phyloP scores from a whole-genome alignment of 2,797 vertebrate genomes.

The Distichodus sexfasciatus region DNA sequence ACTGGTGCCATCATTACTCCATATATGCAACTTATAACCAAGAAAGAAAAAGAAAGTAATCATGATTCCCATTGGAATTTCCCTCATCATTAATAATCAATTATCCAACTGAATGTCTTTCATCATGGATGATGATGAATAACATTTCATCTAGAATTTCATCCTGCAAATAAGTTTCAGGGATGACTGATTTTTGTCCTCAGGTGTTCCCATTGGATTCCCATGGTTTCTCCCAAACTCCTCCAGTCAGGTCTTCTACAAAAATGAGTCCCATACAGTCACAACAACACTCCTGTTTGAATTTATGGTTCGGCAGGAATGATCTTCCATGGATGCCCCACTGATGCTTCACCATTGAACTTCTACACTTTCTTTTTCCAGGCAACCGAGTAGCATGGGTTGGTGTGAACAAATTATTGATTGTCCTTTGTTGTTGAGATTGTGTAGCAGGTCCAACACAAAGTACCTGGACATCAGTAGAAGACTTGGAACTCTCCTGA shows the following conservation, averaged over 20 bases:
- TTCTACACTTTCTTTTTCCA: slow-evolving; percentile 44
- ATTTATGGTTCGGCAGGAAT: slow-evolving; percentile 18
- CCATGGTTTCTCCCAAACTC: slow-evolving; percentile 70
- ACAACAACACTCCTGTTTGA: slow-evolving; percentile 3
- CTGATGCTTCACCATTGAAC: not conserved
- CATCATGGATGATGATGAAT: too few species aligned
- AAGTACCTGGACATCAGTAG: slow-evolving; percentile 52
- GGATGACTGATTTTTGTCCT: slow-evolving; percentile 18
- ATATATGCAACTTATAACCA: too few species aligned
- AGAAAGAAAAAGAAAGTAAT: too few species aligned
- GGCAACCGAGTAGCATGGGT: slow-evolving; percentile 31
- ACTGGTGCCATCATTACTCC: too few species aligned
- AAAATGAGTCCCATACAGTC: slow-evolving; percentile 65
- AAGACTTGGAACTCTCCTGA: slow-evolving; percentile 64
- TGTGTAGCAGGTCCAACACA: slow-evolving; percentile 28
- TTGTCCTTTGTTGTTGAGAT: slow-evolving; percentile 31
- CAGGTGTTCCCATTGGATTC: slow-evolving; percentile 63
- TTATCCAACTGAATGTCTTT: too few species aligned
- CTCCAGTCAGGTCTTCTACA: slow-evolving; percentile 73
- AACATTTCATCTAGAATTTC: too few species aligned
- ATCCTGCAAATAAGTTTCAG: too few species aligned
- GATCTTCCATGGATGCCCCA: slow-evolving; percentile 1
- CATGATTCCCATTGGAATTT: too few species aligned
- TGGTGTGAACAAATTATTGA: slow-evolving; percentile 31
- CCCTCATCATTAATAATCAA: too few species aligned